phyloP scores from a whole-genome alignment of 2,888 invertebrate species.

The Acrocera orbiculus region DNA sequence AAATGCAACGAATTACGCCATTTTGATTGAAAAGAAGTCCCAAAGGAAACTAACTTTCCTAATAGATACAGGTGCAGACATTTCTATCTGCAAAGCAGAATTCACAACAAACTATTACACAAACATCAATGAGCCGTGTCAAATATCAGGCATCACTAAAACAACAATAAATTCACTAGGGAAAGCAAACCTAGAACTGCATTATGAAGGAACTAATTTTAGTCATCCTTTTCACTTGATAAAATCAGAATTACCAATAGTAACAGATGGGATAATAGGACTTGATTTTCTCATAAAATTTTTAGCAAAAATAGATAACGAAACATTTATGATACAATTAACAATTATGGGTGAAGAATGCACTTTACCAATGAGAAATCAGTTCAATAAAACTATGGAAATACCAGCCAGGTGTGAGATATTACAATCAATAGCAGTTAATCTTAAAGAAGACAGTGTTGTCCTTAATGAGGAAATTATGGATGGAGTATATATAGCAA shows the following conservation, averaged over 20 bases:
- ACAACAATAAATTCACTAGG: too few species aligned
- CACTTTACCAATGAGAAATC: neutral
- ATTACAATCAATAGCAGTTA: neutral
- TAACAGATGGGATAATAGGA: constrained; percentile 6
- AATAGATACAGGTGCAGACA: neutral
- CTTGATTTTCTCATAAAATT: constrained; percentile 1
- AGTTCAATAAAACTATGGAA: neutral
- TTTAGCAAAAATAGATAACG: constrained; percentile 3
- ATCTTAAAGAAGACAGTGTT: constrained; percentile 5
- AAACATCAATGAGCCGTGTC: neutral
- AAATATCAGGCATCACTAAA: neutral
- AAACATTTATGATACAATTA: constrained; percentile 1
- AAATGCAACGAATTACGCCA: neutral
- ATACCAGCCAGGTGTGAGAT: constrained; percentile 5
- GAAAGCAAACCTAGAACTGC: too few species aligned
- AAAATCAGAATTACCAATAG: constrained; percentile 3
- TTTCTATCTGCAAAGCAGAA: neutral
- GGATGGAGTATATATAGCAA: constrained; percentile 3
- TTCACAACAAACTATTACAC: neutral
- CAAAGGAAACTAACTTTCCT: too few species aligned
- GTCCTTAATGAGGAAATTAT: constrained; percentile 4
- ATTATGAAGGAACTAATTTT: neutral
- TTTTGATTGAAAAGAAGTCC: too few species aligned
- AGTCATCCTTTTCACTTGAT: constrained; percentile 1
- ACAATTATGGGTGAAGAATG: neutral